Conservation (phyloP, 2,113 vertebrate species). For the Poecile atricapillus region DNA sequence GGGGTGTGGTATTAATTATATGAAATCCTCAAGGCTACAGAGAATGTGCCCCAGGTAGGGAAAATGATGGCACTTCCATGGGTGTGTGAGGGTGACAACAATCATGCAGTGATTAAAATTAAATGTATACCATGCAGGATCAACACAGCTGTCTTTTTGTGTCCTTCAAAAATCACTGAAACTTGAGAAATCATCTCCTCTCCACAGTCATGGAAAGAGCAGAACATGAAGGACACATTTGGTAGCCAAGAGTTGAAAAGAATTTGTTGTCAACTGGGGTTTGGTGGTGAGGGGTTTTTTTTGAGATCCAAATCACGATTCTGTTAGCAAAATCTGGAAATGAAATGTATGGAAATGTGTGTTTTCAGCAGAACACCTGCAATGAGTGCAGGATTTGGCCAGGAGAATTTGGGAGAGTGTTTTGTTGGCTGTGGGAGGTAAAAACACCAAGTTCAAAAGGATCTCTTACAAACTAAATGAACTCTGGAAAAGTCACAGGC, state of each 20-base stretch:
- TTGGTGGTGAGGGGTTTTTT: neutral
- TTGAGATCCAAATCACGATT: neutral
- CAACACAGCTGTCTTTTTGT: neutral
- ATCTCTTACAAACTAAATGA: neutral
- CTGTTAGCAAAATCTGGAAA: neutral
- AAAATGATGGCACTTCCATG: neutral
- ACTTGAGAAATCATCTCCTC: neutral
- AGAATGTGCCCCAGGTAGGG: neutral
- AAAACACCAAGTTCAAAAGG: neutral
- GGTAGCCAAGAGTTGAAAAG: neutral
- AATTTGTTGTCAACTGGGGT: neutral
- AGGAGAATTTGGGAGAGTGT: neutral
- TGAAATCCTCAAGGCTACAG: neutral
- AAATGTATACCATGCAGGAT: neutral
- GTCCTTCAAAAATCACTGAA: neutral
- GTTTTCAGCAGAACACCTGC: neutral
- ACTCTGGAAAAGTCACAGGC: neutral
- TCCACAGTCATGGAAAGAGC: neutral
- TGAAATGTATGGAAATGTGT: neutral
- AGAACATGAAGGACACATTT: neutral
- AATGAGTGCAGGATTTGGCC: neutral
- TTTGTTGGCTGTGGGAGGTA: neutral
- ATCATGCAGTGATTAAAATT: neutral
- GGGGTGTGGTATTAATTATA: neutral
- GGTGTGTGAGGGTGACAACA: neutral